These are phyloP conservation scores for Tinea pellionella DNA, from an alignment of 2,888 invertebrate species.

Conservation along the genomic window DNA sequence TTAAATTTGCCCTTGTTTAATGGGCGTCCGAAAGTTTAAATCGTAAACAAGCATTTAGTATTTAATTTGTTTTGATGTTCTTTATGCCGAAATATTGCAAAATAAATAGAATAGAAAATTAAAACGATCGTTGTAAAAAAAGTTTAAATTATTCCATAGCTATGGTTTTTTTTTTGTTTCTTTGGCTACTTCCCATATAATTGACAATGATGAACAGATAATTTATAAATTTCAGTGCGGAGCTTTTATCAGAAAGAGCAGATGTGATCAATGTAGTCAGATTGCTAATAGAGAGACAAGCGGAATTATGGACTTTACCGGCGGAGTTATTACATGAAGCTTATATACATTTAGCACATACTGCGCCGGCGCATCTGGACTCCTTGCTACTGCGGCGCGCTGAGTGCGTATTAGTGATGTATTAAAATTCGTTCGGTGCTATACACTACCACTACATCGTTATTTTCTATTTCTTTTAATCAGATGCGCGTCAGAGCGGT, in stretches of 20 bases:
- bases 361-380: constrained; percentile 85
- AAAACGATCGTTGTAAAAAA: too few relatives aligned
- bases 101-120: too few relatives aligned
- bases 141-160: too few relatives aligned
- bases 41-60: too few relatives aligned
- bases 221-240: constrained; percentile 53
- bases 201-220: too few relatives aligned
- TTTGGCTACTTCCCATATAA: too few relatives aligned
- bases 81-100: too few relatives aligned
- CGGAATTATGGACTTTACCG: constrained; percentile 74
- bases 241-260: constrained; percentile 82
- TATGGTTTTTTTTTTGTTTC: too few relatives aligned
- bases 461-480: background rate
- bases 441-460: too few relatives aligned
- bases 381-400: constrained; percentile 65
- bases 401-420: constrained; percentile 40
- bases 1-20: too few relatives aligned
- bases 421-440: background rate
- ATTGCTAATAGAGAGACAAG: constrained; percentile 72
- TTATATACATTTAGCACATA: constrained; percentile 86
- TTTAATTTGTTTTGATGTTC: too few relatives aligned
- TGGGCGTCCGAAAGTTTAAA: too few relatives aligned
- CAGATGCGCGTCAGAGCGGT: constrained; percentile 29
- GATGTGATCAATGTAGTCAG: constrained; percentile 93
- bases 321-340: constrained; percentile 88